Conservation (phyloP, 2,113 vertebrate species). For the Poeciliopsis occidentalis region DNA sequence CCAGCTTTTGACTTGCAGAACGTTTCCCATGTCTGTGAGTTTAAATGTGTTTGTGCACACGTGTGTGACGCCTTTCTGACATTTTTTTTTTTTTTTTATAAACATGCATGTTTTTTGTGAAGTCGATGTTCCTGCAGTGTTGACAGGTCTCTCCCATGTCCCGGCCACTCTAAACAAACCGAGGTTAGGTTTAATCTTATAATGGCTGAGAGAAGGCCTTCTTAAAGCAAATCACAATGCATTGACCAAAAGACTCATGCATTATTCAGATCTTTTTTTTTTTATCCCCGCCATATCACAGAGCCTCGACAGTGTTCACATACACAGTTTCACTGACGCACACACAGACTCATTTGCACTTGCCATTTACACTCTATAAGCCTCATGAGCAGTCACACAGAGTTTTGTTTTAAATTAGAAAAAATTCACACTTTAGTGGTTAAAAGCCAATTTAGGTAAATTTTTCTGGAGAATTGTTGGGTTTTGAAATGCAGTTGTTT, state of each 20-base stretch:
- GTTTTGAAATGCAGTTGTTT: background rate
- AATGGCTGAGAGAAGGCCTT: conserved; percentile 78
- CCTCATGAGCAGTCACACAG: conserved; percentile 14
- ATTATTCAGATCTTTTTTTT: conserved; percentile 78
- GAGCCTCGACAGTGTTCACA: conserved; percentile 47
- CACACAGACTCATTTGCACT: conserved; percentile 42
- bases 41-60: background rate
- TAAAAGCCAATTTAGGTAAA: conserved; percentile 31
- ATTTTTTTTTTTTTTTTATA: conserved; percentile 10
- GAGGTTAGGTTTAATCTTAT: conserved; percentile 83
- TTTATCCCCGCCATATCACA: conserved; percentile 62
- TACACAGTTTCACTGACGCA: conserved; percentile 32
- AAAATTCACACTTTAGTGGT: conserved; percentile 52
- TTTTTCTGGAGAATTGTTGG: background rate
- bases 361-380: conserved; percentile 9
- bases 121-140: conserved; percentile 62
- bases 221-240: conserved; percentile 83
- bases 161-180: conserved; percentile 72
- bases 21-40: background rate
- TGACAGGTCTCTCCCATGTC: conserved; percentile 76
- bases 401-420: conserved; percentile 41
- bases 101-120: conserved; percentile 16
- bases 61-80: background rate
- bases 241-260: conserved; percentile 81
- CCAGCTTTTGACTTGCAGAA: background rate